Percentiles rank a stretch among this genome's conserved stretches.
These are phyloP conservation scores for Rhaphigaster nebulosa DNA, from an alignment of 2,888 invertebrate genomes.

Conservation along the genomic window DNA sequence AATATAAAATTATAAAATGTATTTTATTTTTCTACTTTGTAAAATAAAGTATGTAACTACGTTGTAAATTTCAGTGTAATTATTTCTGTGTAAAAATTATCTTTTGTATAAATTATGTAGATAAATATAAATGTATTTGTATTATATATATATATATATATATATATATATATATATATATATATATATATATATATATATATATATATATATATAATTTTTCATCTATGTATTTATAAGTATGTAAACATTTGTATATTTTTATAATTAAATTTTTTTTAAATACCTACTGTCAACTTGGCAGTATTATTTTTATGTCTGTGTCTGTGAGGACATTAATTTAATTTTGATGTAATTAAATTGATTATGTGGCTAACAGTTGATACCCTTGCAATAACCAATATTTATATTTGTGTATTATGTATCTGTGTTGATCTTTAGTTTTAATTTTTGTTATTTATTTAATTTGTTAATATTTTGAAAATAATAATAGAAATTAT, in stretches of 20 bases:
- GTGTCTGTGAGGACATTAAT: background rate
- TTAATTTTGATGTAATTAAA: background rate
- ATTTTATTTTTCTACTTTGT: background rate
- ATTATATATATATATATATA: background rate
- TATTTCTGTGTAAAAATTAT: background rate
- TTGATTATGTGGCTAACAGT: background rate
- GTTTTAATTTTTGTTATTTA: background rate
- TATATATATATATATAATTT: too few species aligned
- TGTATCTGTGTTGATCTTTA: background rate
- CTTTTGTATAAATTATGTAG: background rate
- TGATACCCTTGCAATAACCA: background rate
- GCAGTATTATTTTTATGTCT: background rate
- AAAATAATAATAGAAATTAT: background rate
- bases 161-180: background rate
- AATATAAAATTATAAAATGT: background rate
- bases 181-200: background rate
- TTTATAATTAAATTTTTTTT: background rate
- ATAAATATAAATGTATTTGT: background rate
- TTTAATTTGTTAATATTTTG: background rate
- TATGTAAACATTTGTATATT: conserved; percentile 15
- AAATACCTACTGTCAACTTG: background rate
- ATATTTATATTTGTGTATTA: background rate
- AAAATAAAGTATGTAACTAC: background rate
- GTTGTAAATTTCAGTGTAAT: conserved; percentile 1
- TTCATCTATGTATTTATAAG: too few species aligned